These are phyloP conservation scores for Paralvinella palmiformis DNA, from an alignment of 1,140 invertebrate genomes.

Conservation along the genomic window DNA sequence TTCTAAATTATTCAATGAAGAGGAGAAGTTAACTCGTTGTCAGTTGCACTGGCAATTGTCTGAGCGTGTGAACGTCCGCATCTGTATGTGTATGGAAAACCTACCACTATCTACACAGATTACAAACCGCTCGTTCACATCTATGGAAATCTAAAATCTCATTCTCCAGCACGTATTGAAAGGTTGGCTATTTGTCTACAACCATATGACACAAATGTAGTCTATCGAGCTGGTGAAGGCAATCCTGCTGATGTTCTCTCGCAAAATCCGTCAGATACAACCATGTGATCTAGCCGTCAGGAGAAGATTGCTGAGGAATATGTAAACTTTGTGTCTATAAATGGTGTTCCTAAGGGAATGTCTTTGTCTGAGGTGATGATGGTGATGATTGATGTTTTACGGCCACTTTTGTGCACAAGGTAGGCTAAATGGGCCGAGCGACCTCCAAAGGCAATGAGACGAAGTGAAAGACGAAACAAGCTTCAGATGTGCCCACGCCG, in stretches of 20 bases:
- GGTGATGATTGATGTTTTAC: no score
- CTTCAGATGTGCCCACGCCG: no score
- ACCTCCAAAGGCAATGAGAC: no score
- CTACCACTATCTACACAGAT: conserved; percentile 36
- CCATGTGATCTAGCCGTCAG: not conserved
- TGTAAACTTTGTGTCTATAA: not conserved
- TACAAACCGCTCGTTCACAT: conserved; percentile 26
- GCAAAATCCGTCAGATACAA: not conserved
- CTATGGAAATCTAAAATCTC: conserved; percentile 6
- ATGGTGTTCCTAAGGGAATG: not conserved
- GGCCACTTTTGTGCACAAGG: no score
- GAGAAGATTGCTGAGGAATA: not conserved
- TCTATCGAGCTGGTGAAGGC: conserved; percentile 9
- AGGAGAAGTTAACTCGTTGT: no score
- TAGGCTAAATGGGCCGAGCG: no score
- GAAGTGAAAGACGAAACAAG: no score
- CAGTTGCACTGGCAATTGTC: conserved; percentile 41
- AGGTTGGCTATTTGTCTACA: conserved; percentile 15
- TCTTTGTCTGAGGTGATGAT: no score
- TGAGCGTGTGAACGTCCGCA: conserved; percentile 42
- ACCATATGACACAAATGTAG: not conserved
- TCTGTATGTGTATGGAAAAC: conserved; percentile 38
- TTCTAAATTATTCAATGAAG: no score
- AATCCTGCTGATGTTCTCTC: conserved; percentile 19
- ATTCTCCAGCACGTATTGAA: conserved; percentile 16